Evolutionary conservation across 2,888 invertebrate genomes (phyloP), one percentile per base, ranked within the genome.

Genomic region (Falcaria lacertinaria): DNA sequence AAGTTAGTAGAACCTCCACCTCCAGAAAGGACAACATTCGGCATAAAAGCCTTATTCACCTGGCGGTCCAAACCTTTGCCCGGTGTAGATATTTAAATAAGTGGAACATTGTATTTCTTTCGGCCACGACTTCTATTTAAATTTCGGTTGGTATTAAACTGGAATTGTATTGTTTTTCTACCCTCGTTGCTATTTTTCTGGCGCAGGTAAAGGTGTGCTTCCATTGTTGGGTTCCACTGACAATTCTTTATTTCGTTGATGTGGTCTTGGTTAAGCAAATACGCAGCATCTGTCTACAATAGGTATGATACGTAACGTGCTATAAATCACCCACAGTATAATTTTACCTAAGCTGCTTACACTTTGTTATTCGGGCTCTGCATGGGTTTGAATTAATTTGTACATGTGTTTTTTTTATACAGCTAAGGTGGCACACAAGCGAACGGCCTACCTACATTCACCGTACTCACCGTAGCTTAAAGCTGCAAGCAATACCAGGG

Each of bases 11-110:
- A 52, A 56, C 46, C 47, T 47, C 50, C 61, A 56, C 46, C 47
- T 47, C 50, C 61, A 66, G 67, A 63, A 66, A 56, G 64, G 69
- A 68, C 70, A 59, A 66, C 52, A 60, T 53, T 34, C 28, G 22
- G 28, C 37, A 37, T 48, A 42, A 45, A 51, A 50, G 47, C 43
- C n/a, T n/a, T n/a, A n/a, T n/a, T n/a, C n/a, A n/a, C n/a, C 33
- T 11, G 28, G 14, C 14, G 15, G 1, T 14, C 14, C 41, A 51
- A 57, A 47, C 45, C 43, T 57, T 51, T 8, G 33, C 22, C 36
- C 38, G 50, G 50, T 54, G 28, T 28, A 28, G 7, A 48, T 55
- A 61, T 64, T 60, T 58, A 54, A 64, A 68, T 59, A 62, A 53
- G 49, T 37, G 22, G 46, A 38, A 53, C 53, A 58, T 64, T 67